These are phyloP conservation scores for Lemur catta DNA, from an alignment of 2,797 vertebrate species.

Conservation along the genomic window DNA sequence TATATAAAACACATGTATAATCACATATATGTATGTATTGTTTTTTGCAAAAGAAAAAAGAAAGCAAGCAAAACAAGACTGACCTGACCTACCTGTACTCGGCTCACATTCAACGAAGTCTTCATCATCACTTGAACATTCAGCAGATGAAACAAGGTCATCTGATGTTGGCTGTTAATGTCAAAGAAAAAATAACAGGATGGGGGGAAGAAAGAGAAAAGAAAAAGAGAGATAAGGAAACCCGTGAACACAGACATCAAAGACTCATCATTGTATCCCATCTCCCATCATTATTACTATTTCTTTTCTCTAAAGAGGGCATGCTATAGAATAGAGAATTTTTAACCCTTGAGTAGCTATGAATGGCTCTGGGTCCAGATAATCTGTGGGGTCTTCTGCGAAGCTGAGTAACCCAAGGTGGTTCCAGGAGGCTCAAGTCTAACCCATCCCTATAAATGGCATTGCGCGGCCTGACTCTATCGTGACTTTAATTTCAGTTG, in stretches of 20 bases:
- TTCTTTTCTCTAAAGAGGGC: background rate
- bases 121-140: slow-evolving; percentile 99
- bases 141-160: slow-evolving; percentile 97
- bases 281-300: background rate
- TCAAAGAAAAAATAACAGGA: slow-evolving; percentile 50
- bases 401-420: background rate
- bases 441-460: background rate
- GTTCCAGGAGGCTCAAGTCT: background rate
- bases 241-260: background rate
- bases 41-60: slow-evolving; percentile 90
- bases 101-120: slow-evolving; percentile 98
- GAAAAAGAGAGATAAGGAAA: slow-evolving; percentile 53
- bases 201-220: slow-evolving; percentile 25
- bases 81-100: slow-evolving; percentile 99
- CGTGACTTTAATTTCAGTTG: background rate
- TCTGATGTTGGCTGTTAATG: slow-evolving; percentile 90
- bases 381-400: background rate
- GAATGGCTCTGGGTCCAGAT: background rate
- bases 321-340: background rate
- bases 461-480: background rate
- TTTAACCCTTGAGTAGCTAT: background rate
- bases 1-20: slow-evolving; percentile 81
- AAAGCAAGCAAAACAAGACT: slow-evolving; percentile 93
- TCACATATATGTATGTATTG: slow-evolving; percentile 84
- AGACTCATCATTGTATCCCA: background rate